Percentiles rank a stretch among this genome's conserved stretches.
phyloP scores from a whole-genome alignment of 1,140 invertebrate species.

The Drosophila bipectinata region DNA sequence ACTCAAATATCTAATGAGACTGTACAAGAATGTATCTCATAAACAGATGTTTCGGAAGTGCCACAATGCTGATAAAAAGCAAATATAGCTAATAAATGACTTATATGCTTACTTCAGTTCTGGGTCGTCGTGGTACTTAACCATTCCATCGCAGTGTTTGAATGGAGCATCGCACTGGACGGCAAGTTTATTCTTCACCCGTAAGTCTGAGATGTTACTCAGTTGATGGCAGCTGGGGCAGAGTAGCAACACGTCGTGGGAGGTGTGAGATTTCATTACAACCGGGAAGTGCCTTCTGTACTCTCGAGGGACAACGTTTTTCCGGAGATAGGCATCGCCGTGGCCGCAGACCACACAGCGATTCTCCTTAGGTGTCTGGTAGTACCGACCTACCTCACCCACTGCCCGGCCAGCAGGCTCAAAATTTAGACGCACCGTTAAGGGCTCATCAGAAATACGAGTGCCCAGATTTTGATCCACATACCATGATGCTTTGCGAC shows the following conservation, averaged over 20 bases:
- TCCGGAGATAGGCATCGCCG: conserved; percentile 89
- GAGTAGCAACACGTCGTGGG: conserved; percentile 92
- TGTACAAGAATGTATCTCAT: not conserved
- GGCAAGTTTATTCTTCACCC: conserved; percentile 87
- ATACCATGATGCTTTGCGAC: conserved; percentile 93
- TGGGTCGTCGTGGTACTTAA: conserved; percentile 78
- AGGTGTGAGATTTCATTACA: conserved; percentile 93
- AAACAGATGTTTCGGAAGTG: not conserved
- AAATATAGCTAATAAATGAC: not conserved
- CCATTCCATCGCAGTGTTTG: conserved; percentile 54
- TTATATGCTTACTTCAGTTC: conserved; percentile 52
- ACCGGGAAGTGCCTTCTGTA: conserved; percentile 93
- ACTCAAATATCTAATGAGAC: not conserved
- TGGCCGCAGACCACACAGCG: conserved; percentile 93
- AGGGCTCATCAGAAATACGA: conserved; percentile 87
- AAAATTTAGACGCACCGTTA: conserved; percentile 91
- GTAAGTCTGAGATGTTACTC: conserved; percentile 89
- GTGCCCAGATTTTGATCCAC: conserved; percentile 88
- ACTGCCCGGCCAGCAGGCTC: conserved; percentile 91
- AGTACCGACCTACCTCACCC: conserved; percentile 89
- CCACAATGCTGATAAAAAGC: not conserved
- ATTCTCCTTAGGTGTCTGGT: conserved; percentile 90
- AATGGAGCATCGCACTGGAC: conserved; percentile 87
- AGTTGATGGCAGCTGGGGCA: conserved; percentile 90
- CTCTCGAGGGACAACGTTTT: conserved; percentile 93